A percentile compares a stretch with the other conserved stretches of the same genome.
Conservation (phyloP, 2,797 vertebrate species). For the Enteromius paludinosus region DNA sequence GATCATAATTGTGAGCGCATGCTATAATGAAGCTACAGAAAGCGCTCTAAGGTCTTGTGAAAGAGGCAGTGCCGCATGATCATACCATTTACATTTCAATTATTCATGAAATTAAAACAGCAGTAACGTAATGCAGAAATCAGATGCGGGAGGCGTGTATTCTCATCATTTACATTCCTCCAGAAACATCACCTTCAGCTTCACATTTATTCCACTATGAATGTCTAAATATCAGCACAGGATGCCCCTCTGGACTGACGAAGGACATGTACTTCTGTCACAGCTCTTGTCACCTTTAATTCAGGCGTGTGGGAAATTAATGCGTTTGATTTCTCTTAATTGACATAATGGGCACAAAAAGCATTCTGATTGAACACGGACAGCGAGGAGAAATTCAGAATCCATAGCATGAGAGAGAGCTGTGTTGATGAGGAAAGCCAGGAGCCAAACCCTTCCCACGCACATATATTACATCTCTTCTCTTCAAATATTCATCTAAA, state of each 20-base stretch:
- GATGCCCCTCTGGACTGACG: not conserved
- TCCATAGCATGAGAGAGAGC: not conserved
- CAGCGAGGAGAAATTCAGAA: not conserved
- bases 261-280: not conserved
- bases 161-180: not conserved
- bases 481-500: not conserved
- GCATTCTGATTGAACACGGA: not conserved
- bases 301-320: not conserved
- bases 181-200: not conserved
- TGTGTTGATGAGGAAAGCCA: not conserved
- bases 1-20: not conserved
- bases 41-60: not conserved
- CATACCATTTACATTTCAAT: conserved; percentile 5
- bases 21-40: not conserved
- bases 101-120: not conserved
- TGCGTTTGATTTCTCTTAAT: not conserved
- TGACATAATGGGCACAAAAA: not conserved
- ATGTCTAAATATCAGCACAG: not conserved
- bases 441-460: not conserved
- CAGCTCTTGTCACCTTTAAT: not conserved
- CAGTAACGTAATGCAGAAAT: not conserved
- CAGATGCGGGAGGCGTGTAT: not conserved
- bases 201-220: not conserved
- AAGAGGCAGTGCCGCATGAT: not conserved
- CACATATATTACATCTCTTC: not conserved